Conservation (phyloP, 2,797 vertebrate species). For the Cuniculus paca region DNA sequence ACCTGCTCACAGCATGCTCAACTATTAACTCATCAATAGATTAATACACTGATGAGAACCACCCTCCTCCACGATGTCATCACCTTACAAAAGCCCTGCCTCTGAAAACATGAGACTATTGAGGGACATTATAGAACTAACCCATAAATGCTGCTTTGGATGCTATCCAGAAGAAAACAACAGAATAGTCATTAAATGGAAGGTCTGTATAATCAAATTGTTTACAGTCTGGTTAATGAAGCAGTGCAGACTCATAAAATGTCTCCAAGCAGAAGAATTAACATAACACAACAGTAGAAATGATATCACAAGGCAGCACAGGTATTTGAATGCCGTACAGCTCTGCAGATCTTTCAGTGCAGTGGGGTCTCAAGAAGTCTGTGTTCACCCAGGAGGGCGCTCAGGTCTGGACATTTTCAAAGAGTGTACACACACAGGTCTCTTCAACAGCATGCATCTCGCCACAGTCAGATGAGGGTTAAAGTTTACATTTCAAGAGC, state of each 20-base stretch:
- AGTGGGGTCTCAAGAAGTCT: neutral
- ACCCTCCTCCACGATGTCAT: neutral
- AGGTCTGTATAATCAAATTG: constrained; percentile 12
- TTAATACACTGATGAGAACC: neutral
- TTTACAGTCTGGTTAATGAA: neutral
- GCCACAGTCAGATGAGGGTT: neutral
- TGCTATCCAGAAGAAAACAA: constrained; percentile 13
- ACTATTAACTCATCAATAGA: neutral
- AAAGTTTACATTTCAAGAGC: constrained; percentile 44
- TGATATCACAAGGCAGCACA: neutral
- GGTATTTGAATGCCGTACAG: neutral
- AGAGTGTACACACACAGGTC: neutral
- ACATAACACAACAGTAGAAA: neutral
- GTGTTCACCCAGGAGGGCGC: neutral
- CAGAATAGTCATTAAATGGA: neutral
- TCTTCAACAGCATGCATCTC: neutral
- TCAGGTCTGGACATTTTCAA: constrained; percentile 13
- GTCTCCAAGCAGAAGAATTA: neutral
- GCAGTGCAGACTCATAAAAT: neutral
- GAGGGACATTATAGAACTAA: neutral
- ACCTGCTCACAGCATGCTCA: neutral
- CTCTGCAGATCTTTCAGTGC: fast-evolving
- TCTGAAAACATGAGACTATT: neutral
- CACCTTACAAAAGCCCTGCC: neutral
- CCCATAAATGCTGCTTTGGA: neutral